A percentile compares a stretch with the other conserved stretches of the same genome.
phyloP scores from a whole-genome alignment of 2,888 invertebrate species.

The Lamproptera curius region DNA sequence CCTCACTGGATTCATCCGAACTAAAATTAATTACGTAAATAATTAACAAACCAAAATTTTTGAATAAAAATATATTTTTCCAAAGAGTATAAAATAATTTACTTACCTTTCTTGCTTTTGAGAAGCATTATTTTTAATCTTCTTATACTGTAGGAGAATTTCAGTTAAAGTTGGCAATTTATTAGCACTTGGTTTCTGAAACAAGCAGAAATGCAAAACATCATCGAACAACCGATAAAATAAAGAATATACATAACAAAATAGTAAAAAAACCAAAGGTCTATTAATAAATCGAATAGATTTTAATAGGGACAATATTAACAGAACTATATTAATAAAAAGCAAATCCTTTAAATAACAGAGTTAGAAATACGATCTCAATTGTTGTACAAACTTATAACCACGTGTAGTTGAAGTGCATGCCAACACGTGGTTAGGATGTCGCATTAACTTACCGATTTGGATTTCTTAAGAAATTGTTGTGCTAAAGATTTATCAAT shows the following conservation, averaged over 20 bases:
- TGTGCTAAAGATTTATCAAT: slow-evolving; percentile 82
- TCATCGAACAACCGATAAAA: no score
- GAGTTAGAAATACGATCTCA: no score
- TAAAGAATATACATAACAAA: slow-evolving; percentile 27
- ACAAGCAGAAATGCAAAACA: slow-evolving; percentile 31
- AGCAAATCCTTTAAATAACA: no score
- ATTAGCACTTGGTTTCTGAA: slow-evolving; percentile 81
- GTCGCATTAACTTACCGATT: slow-evolving; percentile 81
- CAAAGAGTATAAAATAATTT: background rate
- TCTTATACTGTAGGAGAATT: slow-evolving; percentile 76
- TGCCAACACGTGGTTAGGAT: slow-evolving; percentile 21
- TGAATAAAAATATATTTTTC: background rate
- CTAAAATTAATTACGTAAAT: slow-evolving; percentile 23
- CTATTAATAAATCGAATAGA: no score
- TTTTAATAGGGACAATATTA: no score
- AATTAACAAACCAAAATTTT: background rate
- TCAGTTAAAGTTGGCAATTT: slow-evolving; percentile 82
- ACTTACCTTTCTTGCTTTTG: slow-evolving; percentile 25
- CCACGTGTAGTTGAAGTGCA: slow-evolving; percentile 43
- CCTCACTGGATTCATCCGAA: slow-evolving; percentile 50
- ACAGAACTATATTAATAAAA: no score
- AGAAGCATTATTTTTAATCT: slow-evolving; percentile 38
- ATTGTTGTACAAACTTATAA: no score
- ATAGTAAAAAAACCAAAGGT: no score
- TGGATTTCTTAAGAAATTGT: slow-evolving; percentile 83